These are phyloP conservation scores for Agapornis roseicollis DNA, from an alignment of 2,113 vertebrate species.

Conservation along the genomic window DNA sequence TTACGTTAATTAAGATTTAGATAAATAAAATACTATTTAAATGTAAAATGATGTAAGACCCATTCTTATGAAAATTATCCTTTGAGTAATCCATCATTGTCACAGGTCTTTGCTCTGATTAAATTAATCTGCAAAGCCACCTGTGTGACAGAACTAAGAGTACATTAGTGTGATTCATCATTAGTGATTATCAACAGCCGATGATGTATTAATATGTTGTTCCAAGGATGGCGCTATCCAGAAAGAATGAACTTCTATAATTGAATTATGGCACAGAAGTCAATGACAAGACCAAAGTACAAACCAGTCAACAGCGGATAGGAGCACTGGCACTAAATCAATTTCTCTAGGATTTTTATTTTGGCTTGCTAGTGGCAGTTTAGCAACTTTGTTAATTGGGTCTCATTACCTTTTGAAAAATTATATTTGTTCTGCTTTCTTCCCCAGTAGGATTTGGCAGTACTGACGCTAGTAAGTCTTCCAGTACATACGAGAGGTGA, in stretches of 20 bases:
- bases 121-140: constrained; percentile 75
- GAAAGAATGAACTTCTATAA: constrained; percentile 44
- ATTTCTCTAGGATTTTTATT: background rate
- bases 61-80: constrained; percentile 55
- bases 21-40: constrained; percentile 7
- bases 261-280: constrained; percentile 50
- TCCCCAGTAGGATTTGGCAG: constrained; percentile 14
- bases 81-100: constrained; percentile 56
- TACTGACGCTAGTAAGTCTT: background rate
- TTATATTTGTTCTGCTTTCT: constrained; percentile 22
- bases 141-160: constrained; percentile 69
- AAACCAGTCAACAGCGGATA: constrained; percentile 20
- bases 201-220: constrained; percentile 66
- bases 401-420: constrained; percentile 41
- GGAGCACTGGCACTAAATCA: background rate
- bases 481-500: background rate
- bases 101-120: constrained; percentile 33
- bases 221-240: constrained; percentile 40
- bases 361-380: background rate
- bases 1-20: background rate
- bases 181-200: constrained; percentile 63
- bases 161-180: constrained; percentile 70
- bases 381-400: constrained; percentile 38
- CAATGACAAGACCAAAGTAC: background rate
- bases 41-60: constrained; percentile 20